phyloP scores from a whole-genome alignment of 2,888 invertebrate genomes.

The Patella depressa region DNA sequence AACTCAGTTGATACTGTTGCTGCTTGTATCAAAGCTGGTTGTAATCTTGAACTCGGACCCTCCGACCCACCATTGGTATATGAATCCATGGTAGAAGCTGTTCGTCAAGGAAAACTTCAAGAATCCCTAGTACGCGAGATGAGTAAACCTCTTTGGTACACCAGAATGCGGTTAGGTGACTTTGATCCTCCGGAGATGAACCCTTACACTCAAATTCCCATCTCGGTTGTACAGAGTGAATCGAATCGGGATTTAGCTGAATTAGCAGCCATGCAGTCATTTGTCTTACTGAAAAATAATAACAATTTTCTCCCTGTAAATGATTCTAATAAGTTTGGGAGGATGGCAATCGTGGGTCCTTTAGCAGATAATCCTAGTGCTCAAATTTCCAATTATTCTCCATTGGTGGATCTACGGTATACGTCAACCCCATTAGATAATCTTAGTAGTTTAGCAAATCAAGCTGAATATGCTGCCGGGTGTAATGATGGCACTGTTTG shows the following conservation, averaged over 20 bases:
- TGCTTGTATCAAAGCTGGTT: constrained; percentile 30
- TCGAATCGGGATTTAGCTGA: constrained; percentile 43
- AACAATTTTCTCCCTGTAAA: constrained; percentile 39
- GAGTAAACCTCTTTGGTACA: constrained; percentile 49
- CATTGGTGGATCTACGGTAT: constrained; percentile 44
- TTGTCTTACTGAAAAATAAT: constrained; percentile 58
- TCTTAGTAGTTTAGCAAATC: constrained; percentile 39
- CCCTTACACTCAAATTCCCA: constrained; percentile 50
- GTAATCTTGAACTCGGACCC: constrained; percentile 24
- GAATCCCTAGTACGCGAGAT: constrained; percentile 37
- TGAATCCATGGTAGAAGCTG: constrained; percentile 40
- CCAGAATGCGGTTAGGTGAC: constrained; percentile 54
- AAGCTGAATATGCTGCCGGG: constrained; percentile 49
- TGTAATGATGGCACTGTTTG: constrained; percentile 50
- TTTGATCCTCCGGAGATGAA: constrained; percentile 58
- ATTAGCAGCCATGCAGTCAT: constrained; percentile 52
- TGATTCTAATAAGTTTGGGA: background rate
- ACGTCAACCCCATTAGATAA: constrained; percentile 52
- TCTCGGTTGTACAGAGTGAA: constrained; percentile 44
- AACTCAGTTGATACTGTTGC: constrained; percentile 25
- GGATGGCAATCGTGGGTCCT: constrained; percentile 61
- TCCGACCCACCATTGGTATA: background rate
- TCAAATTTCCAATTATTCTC: constrained; percentile 61
- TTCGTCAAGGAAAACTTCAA: constrained; percentile 41
- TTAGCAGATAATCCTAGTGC: constrained; percentile 58